Percentiles rank a stretch among this genome's conserved stretches.
Conservation (phyloP, 2,113 vertebrate species). For the Bostrychus sinensis region DNA sequence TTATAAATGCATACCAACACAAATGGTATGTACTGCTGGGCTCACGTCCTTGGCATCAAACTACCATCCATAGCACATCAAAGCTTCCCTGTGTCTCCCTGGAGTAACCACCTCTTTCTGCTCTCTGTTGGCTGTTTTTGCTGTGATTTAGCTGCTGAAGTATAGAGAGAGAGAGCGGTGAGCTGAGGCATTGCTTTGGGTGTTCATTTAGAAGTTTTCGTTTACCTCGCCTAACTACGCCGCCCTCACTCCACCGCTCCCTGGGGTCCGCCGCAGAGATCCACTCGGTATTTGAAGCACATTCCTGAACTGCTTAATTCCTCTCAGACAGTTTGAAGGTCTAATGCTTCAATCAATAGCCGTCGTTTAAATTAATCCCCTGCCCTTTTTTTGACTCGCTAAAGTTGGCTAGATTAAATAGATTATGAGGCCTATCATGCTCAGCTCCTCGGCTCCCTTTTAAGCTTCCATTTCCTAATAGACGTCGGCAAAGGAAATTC, state of each 20-base stretch:
- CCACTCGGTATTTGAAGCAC: conserved; percentile 58
- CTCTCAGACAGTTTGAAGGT: conserved; percentile 60
- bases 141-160: conserved; percentile 4
- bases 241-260: neutral
- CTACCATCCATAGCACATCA: conserved; percentile 5
- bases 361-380: conserved; percentile 68
- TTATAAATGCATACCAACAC: neutral
- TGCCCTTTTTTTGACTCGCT: conserved; percentile 46
- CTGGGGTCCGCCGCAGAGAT: neutral
- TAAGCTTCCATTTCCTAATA: neutral
- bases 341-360: conserved; percentile 63
- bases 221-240: conserved; percentile 7
- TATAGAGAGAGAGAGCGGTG: too few relatives aligned
- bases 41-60: neutral
- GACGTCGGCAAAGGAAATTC: neutral
- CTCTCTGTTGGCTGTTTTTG: conserved; percentile 24
- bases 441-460: neutral
- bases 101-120: neutral
- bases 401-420: conserved; percentile 36
- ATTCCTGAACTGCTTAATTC: conserved; percentile 57
- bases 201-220: neutral
- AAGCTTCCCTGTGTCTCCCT: conserved; percentile 6
- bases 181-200: conserved; percentile 15
- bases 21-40: neutral
- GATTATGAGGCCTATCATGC: conserved; percentile 33